Conservation (phyloP, 2,888 invertebrate genomes). For the Netelia fuscicornis region DNA sequence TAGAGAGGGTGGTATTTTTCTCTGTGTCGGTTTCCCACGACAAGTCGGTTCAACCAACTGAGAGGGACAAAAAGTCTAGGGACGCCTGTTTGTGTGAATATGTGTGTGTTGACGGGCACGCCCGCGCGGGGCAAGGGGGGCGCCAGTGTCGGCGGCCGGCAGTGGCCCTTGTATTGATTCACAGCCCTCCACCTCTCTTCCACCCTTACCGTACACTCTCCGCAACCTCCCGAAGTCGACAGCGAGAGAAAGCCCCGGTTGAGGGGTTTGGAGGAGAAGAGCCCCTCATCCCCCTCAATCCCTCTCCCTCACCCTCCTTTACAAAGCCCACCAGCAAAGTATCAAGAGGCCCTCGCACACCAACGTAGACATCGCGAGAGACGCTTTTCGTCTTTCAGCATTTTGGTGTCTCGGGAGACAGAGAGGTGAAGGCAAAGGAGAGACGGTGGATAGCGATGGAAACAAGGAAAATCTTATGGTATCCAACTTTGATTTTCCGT, state of each 20-base stretch:
- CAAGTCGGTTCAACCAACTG: conserved; percentile 58
- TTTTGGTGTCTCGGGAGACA: conserved; percentile 47
- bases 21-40: conserved; percentile 57
- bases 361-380: conserved; percentile 55
- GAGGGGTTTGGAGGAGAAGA: conserved; percentile 37
- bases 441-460: not conserved
- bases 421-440: conserved; percentile 3
- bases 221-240: conserved; percentile 61
- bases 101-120: conserved; percentile 45
- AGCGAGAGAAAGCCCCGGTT: conserved; percentile 42
- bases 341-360: conserved; percentile 45
- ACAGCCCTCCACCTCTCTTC: conserved; percentile 71
- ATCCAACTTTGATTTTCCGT: conserved; percentile 42
- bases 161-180: conserved; percentile 84
- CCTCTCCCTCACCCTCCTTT: conserved; percentile 23
- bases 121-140: conserved; percentile 57
- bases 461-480: conserved; percentile 54
- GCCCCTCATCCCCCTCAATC: conserved; percentile 40
- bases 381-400: conserved; percentile 58
- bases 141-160: conserved; percentile 74
- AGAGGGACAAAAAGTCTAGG: conserved; percentile 52
- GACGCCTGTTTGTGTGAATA: conserved; percentile 15
- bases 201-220: conserved; percentile 49
- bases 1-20: not conserved
- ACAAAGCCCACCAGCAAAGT: conserved; percentile 34